A percentile compares a stretch with the other conserved stretches of the same genome.
Evolutionary conservation across 1,140 invertebrate genomes (phyloP).

Genomic region (Heliconius nattereri): DNA sequence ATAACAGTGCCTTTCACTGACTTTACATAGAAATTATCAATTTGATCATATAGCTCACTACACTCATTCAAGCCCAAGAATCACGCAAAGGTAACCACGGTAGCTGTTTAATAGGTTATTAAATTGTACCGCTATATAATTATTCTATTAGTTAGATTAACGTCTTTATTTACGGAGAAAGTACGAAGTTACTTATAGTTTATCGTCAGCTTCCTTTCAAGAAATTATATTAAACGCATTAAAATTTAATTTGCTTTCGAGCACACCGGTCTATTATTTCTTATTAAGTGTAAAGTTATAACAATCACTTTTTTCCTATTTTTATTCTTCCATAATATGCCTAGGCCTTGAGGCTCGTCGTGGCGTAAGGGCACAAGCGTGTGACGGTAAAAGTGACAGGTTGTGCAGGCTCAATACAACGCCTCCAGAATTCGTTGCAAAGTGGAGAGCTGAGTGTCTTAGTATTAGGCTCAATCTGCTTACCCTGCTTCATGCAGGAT

Average conservation of each 20-base stretch:
- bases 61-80: neutral
- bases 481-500: no score
- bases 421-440: no score
- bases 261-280: slow-evolving; percentile 48
- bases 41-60: no score
- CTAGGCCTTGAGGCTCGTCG: no score
- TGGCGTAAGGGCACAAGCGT: no score
- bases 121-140: slow-evolving; percentile 28
- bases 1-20: no score
- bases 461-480: no score
- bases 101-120: neutral
- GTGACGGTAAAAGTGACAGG: no score
- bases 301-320: neutral
- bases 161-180: slow-evolving; percentile 27
- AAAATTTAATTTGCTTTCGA: slow-evolving; percentile 55
- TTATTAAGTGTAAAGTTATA: neutral
- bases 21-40: neutral
- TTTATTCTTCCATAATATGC: no score
- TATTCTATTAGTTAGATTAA: slow-evolving; percentile 34
- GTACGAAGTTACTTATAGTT: slow-evolving; percentile 48
- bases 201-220: slow-evolving; percentile 38
- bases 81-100: neutral
- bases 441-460: no score
- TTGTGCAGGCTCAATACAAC: no score
- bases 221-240: slow-evolving; percentile 48